phyloP scores from a whole-genome alignment of 2,888 invertebrate species.

The Callosobruchus maculatus region DNA sequence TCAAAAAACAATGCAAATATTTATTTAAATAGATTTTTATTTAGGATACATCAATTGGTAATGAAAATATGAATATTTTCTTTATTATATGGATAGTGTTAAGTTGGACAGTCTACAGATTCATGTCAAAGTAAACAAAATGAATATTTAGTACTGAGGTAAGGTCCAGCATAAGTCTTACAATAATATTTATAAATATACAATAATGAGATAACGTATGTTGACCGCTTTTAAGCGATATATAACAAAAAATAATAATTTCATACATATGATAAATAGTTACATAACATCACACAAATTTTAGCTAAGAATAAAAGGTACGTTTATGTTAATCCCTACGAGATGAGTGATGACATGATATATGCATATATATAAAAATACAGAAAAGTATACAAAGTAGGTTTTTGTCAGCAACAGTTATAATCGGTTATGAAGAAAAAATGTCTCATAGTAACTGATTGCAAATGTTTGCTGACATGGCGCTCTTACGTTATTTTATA shows the following conservation, averaged over 20 bases:
- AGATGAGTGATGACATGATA: constrained; percentile 23
- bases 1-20: constrained; percentile 50
- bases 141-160: constrained; percentile 29
- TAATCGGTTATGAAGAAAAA: neutral
- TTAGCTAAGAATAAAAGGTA: constrained; percentile 48
- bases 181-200: constrained; percentile 35
- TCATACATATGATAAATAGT: constrained; percentile 45
- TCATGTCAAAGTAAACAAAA: constrained; percentile 22
- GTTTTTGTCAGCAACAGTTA: neutral
- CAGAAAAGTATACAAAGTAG: constrained; percentile 5
- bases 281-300: constrained; percentile 48
- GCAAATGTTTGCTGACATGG: neutral
- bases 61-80: constrained; percentile 49
- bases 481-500: neutral
- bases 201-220: constrained; percentile 39
- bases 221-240: constrained; percentile 26
- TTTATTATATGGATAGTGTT: constrained; percentile 33
- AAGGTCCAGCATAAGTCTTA: constrained; percentile 37
- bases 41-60: constrained; percentile 50
- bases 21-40: constrained; percentile 44
- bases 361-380: constrained; percentile 12
- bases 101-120: constrained; percentile 31
- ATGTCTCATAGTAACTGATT: neutral
- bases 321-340: constrained; percentile 38
- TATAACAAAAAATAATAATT: constrained; percentile 47